Evolutionary conservation across 2,797 vertebrate genomes (phyloP).

Genomic region (Paguma larvata): DNA sequence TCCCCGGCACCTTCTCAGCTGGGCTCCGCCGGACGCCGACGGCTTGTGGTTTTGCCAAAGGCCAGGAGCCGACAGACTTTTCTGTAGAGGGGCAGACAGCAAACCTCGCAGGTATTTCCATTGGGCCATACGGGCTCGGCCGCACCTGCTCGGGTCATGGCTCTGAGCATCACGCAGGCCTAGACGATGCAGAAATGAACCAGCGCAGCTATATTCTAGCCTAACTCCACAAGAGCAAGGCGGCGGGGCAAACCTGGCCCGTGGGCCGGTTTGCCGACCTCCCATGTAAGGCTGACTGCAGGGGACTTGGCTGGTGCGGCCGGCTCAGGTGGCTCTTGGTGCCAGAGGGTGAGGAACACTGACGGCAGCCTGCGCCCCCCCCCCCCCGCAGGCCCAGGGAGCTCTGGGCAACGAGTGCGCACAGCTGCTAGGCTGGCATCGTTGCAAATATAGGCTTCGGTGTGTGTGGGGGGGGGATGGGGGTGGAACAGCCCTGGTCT

Average conservation of each 20-base stretch:
- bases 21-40: not conserved
- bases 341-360: fast-evolving
- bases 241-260: not conserved
- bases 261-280: not conserved
- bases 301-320: not conserved
- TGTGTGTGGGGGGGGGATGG: fast-evolving
- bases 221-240: not conserved
- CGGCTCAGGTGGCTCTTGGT: not conserved
- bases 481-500: not conserved
- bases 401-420: not conserved
- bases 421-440: fast-evolving
- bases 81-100: not conserved
- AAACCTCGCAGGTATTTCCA: not conserved
- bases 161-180: fast-evolving
- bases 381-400: fast-evolving
- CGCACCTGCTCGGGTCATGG: fast-evolving
- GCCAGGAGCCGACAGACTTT: fast-evolving
- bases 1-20: fast-evolving
- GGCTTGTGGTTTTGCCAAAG: not conserved
- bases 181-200: fast-evolving
- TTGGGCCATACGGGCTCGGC: fast-evolving
- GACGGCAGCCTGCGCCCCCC: fast-evolving
- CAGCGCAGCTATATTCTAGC: not conserved
- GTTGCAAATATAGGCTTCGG: not conserved
- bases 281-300: not conserved